A percentile compares a stretch with the other conserved stretches of the same genome.
Conservation (phyloP, 2,797 vertebrate species). For the Coendou prehensilis region DNA sequence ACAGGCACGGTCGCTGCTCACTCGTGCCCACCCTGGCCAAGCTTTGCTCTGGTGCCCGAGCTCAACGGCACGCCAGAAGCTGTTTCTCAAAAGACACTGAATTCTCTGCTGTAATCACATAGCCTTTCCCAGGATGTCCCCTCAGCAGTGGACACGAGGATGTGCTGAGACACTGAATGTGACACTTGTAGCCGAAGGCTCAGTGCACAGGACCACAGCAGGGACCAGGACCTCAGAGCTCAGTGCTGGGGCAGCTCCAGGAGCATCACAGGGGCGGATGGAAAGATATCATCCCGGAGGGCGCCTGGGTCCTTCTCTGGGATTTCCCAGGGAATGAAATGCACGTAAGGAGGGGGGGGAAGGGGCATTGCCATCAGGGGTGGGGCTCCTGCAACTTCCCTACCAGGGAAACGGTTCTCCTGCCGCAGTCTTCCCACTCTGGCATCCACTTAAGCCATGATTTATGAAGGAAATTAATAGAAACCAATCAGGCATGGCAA, state of each 20-base stretch:
- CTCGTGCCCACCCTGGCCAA: neutral
- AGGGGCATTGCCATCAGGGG: too few relatives aligned
- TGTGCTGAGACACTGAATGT: rapidly evolving
- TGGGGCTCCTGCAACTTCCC: neutral
- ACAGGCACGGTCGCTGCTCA: neutral
- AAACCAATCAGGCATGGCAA: conserved; percentile 13
- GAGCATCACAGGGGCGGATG: rapidly evolving
- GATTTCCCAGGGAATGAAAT: neutral
- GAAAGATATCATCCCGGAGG: neutral
- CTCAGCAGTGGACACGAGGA: rapidly evolving
- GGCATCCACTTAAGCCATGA: neutral
- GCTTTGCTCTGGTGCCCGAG: neutral
- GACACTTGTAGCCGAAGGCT: rapidly evolving
- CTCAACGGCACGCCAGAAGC: too few relatives aligned
- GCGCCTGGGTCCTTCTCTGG: neutral
- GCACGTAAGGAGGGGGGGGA: neutral
- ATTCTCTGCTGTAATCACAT: neutral
- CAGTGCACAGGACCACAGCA: neutral
- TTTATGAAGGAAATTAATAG: conserved; percentile 67
- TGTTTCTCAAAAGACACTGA: neutral
- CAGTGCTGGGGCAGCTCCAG: rapidly evolving
- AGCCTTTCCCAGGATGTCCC: neutral
- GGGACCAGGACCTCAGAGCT: neutral
- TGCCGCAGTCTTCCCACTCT: neutral
- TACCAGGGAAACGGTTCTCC: rapidly evolving